A percentile compares a stretch with the other conserved stretches of the same genome.
phyloP scores from a whole-genome alignment of 2,888 invertebrate genomes.

The Polydesmus complanatus region DNA sequence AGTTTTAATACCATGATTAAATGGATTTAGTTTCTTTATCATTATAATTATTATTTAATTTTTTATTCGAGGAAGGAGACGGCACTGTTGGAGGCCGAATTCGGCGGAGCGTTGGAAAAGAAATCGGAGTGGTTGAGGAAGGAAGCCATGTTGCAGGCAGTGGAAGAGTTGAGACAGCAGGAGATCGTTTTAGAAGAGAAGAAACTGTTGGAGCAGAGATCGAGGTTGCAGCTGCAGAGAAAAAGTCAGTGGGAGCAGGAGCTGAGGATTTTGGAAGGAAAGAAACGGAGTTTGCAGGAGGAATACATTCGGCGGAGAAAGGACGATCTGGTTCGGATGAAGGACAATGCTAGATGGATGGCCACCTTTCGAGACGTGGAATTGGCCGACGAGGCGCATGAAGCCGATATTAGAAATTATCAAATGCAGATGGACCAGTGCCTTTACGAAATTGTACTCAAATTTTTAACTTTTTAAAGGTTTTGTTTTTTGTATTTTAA shows the following conservation, averaged over 20 bases:
- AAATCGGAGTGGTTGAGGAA: conserved; percentile 4
- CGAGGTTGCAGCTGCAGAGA: background rate
- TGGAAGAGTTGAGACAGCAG: background rate
- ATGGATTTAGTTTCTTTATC: background rate
- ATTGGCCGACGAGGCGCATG: background rate
- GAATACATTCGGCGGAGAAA: background rate
- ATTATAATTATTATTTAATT: background rate
- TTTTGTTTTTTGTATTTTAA: background rate
- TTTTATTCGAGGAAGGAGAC: conserved; percentile 5
- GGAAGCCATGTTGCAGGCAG: conserved; percentile 10
- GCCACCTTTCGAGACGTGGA: background rate
- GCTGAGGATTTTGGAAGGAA: background rate
- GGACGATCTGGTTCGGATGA: background rate
- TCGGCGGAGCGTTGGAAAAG: background rate
- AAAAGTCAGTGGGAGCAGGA: background rate
- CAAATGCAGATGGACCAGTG: background rate
- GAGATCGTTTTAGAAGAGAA: conserved; percentile 3
- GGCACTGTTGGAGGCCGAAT: conserved; percentile 9
- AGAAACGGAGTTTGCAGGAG: background rate
- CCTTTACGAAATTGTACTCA: background rate
- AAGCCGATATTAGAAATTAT: background rate
- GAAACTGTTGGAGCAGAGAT: conserved; percentile 2
- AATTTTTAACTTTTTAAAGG: no score
- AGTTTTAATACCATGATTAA: background rate
- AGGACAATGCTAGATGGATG: background rate